Evolutionary conservation across 1,140 invertebrate genomes (phyloP).

Genomic region (Drosophila littoralis): DNA sequence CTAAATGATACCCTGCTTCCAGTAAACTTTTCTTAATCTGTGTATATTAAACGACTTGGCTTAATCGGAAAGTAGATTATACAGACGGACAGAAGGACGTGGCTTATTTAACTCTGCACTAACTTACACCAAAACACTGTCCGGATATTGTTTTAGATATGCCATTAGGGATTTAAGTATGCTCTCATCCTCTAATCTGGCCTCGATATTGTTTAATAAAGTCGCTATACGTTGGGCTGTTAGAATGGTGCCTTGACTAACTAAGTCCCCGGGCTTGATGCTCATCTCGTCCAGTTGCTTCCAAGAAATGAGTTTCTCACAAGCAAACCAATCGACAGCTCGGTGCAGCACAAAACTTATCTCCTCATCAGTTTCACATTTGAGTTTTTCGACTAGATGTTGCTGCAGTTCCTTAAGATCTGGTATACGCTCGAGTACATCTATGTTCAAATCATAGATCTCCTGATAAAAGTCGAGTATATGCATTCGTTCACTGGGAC

Average conservation of each 20-base stretch:
- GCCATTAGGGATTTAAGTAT: constrained; percentile 14
- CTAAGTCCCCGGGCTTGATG: constrained; percentile 11
- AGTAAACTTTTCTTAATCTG: too few species aligned
- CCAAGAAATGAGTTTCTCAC: constrained; percentile 19
- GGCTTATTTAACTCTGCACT: too few species aligned
- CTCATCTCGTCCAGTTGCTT: constrained; percentile 11
- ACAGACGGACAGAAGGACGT: too few species aligned
- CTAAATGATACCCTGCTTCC: background rate
- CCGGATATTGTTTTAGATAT: constrained; percentile 24
- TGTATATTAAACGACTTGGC: too few species aligned
- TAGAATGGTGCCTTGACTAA: constrained; percentile 24
- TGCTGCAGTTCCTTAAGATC: constrained; percentile 19
- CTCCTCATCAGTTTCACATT: constrained; percentile 27
- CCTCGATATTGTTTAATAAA: constrained; percentile 10
- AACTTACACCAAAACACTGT: constrained; percentile 22
- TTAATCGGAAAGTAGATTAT: too few species aligned
- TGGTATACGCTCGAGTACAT: background rate
- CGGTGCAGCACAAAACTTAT: constrained; percentile 24
- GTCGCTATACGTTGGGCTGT: constrained; percentile 19
- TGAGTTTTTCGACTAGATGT: constrained; percentile 8
- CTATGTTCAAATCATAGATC: constrained; percentile 27
- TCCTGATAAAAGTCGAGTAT: constrained; percentile 21
- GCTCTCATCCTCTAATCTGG: constrained; percentile 17
- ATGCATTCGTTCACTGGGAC: constrained; percentile 3
- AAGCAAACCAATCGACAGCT: constrained; percentile 28